phyloP scores from a whole-genome alignment of 2,113 vertebrate genomes.

The Bostrychus sinensis region DNA sequence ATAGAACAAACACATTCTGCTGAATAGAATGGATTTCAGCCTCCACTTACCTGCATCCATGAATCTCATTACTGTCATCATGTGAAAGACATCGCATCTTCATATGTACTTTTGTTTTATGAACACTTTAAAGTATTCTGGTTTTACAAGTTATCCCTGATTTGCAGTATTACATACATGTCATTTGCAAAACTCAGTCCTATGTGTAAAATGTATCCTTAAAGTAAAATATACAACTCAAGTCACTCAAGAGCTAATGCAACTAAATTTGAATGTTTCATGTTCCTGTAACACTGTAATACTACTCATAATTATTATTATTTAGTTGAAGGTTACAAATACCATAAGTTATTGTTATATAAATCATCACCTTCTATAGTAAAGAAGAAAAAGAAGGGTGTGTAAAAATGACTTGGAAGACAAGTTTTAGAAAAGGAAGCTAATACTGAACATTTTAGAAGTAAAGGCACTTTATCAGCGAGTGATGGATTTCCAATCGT shows the following conservation, averaged over 20 bases:
- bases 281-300: too few species aligned
- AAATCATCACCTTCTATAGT: too few species aligned
- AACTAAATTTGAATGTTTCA: too few species aligned
- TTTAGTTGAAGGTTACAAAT: too few species aligned
- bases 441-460: neutral
- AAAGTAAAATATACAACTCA: too few species aligned
- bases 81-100: slow-evolving; percentile 11
- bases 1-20: slow-evolving; percentile 38
- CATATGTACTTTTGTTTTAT: neutral
- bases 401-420: neutral
- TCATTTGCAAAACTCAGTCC: too few species aligned
- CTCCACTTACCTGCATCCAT: slow-evolving; percentile 44
- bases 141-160: neutral
- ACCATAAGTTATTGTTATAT: too few species aligned
- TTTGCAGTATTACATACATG: too few species aligned
- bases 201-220: too few species aligned
- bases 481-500: neutral
- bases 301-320: too few species aligned
- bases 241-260: too few species aligned
- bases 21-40: slow-evolving; percentile 54
- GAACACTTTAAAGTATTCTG: neutral
- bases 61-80: slow-evolving; percentile 66
- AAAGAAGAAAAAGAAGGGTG: too few species aligned
- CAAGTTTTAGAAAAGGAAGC: neutral
- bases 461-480: neutral